A percentile compares a stretch with the other conserved stretches of the same genome.
Evolutionary conservation across 2,797 vertebrate genomes (phyloP).

Genomic region (Sparidentex hasta): DNA sequence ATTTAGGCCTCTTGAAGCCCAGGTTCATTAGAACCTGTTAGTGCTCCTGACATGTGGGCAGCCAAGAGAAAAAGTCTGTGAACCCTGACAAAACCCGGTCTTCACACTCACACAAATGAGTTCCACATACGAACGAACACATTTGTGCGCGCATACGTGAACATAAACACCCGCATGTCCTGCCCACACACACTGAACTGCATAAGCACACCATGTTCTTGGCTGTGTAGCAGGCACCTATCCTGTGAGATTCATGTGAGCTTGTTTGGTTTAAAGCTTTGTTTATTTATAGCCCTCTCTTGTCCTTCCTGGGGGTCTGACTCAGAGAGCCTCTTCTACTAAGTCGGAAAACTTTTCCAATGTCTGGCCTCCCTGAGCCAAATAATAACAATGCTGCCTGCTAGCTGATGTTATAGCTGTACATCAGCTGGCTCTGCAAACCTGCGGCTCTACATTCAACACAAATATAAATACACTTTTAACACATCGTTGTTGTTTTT

Average conservation of each 20-base stretch:
- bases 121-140: conserved; percentile 1
- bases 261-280: conserved; percentile 49
- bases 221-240: conserved; percentile 30
- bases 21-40: conserved; percentile 47
- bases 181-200: conserved; percentile 19
- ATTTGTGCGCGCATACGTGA: conserved; percentile 1
- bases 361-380: neutral
- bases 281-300: conserved; percentile 56
- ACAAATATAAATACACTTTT: too few species aligned
- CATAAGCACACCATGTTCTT: conserved; percentile 50
- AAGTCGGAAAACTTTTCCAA: neutral
- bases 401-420: too few species aligned
- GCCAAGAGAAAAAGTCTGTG: neutral
- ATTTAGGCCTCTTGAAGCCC: conserved; percentile 48
- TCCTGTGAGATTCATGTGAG: conserved; percentile 63
- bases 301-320: conserved; percentile 40
- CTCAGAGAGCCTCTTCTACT: conserved; percentile 37
- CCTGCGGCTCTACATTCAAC: neutral
- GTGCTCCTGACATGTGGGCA: conserved; percentile 45
- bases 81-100: conserved; percentile 6
- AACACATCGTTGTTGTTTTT: too few species aligned
- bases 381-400: neutral
- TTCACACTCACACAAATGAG: conserved; percentile 1
- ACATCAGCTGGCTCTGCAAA: neutral
- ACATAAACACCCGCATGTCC: conserved; percentile 12